A percentile compares a stretch with the other conserved stretches of the same genome.
Conservation (phyloP, 2,797 vertebrate species). For the Pteropus rufus region DNA sequence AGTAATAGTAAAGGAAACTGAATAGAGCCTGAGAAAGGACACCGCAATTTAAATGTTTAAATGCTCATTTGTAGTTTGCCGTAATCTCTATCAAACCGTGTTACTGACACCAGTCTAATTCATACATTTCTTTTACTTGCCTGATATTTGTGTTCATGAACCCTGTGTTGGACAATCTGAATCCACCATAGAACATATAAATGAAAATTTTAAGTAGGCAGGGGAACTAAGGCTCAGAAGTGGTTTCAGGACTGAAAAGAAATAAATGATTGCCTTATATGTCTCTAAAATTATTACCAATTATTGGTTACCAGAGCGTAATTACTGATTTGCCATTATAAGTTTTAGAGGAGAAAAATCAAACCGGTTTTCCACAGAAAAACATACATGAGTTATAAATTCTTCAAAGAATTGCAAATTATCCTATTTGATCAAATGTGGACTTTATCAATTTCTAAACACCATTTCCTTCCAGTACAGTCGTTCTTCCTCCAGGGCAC, state of each 20-base stretch:
- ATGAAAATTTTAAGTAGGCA: neutral
- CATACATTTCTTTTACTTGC: neutral
- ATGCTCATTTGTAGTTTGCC: neutral
- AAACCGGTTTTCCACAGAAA: neutral
- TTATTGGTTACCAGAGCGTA: neutral
- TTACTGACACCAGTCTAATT: neutral
- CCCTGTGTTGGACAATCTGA: neutral
- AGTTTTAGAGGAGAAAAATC: neutral
- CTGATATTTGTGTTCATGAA: neutral
- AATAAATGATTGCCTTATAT: neutral
- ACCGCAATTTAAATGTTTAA: neutral
- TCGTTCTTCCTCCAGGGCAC: neutral
- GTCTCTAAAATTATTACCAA: neutral
- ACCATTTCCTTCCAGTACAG: neutral
- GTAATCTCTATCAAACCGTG: neutral
- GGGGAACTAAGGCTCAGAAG: neutral
- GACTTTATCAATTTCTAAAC: neutral
- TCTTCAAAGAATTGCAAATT: slow-evolving; percentile 1
- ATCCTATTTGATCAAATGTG: neutral
- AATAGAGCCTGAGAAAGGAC: neutral
- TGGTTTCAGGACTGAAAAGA: neutral
- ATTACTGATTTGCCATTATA: neutral
- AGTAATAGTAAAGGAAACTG: neutral
- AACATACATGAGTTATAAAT: neutral
- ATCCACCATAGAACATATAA: neutral